phyloP scores from a whole-genome alignment of 2,113 vertebrate species.

The Pardalotus punctatus region DNA sequence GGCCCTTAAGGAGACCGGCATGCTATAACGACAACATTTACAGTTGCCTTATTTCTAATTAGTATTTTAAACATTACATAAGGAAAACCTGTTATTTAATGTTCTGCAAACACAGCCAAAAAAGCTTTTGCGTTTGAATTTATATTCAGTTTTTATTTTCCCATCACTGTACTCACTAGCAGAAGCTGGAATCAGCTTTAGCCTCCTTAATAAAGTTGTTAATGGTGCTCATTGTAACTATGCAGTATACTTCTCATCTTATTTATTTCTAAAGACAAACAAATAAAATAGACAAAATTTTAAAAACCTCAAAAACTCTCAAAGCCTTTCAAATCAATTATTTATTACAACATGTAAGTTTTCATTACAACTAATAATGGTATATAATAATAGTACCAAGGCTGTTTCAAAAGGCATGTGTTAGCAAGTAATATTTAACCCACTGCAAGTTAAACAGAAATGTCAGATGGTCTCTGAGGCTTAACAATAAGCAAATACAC shows the following conservation, averaged over 20 bases:
- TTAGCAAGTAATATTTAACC: not conserved
- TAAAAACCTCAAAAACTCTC: not conserved
- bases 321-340: not conserved
- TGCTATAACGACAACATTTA: not conserved
- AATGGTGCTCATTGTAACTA: not conserved
- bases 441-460: not conserved
- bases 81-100: not conserved
- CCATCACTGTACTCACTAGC: not conserved
- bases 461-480: not conserved
- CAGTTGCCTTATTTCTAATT: not conserved
- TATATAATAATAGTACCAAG: not conserved
- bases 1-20: not conserved
- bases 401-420: not conserved
- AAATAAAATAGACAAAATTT: not conserved
- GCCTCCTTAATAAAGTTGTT: not conserved
- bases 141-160: not conserved
- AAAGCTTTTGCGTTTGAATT: not conserved
- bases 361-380: not conserved
- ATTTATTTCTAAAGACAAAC: not conserved
- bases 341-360: not conserved
- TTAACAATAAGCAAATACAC: not conserved
- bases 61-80: not conserved
- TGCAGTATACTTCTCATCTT: not conserved
- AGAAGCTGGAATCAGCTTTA: not conserved
- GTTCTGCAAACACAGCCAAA: not conserved